Evolutionary conservation across 2,888 invertebrate genomes (phyloP).

Genomic region (Habrosyne pyritoides): DNA sequence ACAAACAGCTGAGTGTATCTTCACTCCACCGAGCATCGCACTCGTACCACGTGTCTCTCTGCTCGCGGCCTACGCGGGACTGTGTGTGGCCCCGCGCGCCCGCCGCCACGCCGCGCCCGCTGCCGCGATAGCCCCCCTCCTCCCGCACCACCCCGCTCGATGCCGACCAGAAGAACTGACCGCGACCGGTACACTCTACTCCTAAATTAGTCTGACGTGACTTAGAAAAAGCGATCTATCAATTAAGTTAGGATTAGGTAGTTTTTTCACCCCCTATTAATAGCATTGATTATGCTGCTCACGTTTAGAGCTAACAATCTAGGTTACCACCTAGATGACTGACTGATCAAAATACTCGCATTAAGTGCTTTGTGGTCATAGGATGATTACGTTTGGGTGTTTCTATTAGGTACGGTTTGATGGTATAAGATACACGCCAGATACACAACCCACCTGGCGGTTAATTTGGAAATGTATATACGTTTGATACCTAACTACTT

Average conservation of each 20-base stretch:
- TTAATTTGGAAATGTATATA: too few species aligned
- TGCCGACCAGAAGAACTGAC: neutral
- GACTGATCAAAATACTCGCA: too few species aligned
- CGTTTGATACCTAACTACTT: too few species aligned
- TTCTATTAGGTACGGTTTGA: too few species aligned
- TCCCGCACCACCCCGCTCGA: slow-evolving; percentile 60
- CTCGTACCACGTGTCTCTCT: slow-evolving; percentile 71
- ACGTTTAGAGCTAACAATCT: neutral
- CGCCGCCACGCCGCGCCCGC: slow-evolving; percentile 55
- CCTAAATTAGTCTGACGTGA: slow-evolving; percentile 31
- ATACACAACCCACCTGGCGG: too few species aligned
- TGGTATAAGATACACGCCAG: too few species aligned
- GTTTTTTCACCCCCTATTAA: slow-evolving; percentile 7
- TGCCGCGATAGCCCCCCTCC: slow-evolving; percentile 37
- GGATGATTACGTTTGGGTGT: too few species aligned
- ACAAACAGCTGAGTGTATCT: slow-evolving; percentile 58
- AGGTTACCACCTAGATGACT: too few species aligned
- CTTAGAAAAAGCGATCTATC: slow-evolving; percentile 51
- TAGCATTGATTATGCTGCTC: neutral
- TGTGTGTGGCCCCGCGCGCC: slow-evolving; percentile 54
- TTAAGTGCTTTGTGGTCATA: too few species aligned
- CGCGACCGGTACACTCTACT: neutral
- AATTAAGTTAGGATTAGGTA: slow-evolving; percentile 36
- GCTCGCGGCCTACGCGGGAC: slow-evolving; percentile 78
- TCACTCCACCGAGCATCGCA: slow-evolving; percentile 84